Evolutionary conservation across 2,888 invertebrate genomes (phyloP).

Genomic region (Lycocerus yunnanus): DNA sequence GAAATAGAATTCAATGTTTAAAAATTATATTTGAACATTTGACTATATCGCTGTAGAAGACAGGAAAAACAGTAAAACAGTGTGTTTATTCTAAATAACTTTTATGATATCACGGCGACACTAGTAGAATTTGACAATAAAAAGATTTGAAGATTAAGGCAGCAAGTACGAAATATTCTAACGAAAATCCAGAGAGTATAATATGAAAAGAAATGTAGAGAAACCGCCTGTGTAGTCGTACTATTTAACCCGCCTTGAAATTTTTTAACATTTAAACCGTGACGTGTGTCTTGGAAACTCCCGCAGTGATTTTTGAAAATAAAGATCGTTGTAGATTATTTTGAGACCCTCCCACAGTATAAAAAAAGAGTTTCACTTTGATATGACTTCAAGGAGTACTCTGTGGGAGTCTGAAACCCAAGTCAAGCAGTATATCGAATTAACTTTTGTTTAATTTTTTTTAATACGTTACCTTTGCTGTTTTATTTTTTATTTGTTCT

Average conservation of each 20-base stretch:
- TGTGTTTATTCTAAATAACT: too few species aligned
- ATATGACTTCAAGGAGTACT: background rate
- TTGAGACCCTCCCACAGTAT: too few species aligned
- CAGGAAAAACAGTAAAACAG: too few species aligned
- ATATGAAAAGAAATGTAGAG: background rate
- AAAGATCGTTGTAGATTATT: too few species aligned
- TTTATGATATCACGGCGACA: too few species aligned
- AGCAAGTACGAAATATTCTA: too few species aligned
- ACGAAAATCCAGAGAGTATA: too few species aligned
- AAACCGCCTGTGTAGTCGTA: background rate
- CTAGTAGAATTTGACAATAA: too few species aligned
- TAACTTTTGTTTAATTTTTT: background rate
- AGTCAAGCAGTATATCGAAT: background rate
- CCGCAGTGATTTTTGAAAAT: background rate
- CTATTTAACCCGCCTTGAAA: background rate
- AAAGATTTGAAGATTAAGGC: too few species aligned
- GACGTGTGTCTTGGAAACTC: background rate
- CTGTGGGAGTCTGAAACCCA: background rate
- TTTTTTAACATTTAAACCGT: background rate
- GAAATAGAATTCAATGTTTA: background rate
- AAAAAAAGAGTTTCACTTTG: background rate
- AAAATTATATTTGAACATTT: too few species aligned
- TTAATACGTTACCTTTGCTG: background rate
- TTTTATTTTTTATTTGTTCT: background rate
- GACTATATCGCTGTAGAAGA: too few species aligned